Evolutionary conservation across 2,113 vertebrate genomes (phyloP).

Genomic region (Carettochelys insculpta): DNA sequence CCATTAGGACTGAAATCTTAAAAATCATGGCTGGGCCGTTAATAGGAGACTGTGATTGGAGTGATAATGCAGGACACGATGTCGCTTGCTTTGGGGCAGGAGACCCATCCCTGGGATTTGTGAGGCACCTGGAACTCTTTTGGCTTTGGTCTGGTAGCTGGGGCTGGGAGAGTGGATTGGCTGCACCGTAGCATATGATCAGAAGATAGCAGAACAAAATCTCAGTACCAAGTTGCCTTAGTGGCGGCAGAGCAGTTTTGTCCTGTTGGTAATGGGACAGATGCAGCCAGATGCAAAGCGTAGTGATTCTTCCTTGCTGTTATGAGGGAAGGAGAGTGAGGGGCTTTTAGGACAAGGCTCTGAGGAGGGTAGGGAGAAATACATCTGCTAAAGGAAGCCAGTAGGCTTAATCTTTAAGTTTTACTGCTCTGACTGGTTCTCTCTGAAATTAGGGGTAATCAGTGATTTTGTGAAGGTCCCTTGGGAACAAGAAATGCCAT

Average conservation of each 20-base stretch:
- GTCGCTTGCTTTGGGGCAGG: neutral
- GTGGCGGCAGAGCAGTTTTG: neutral
- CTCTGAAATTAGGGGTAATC: neutral
- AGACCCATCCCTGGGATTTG: neutral
- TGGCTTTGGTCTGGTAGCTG: neutral
- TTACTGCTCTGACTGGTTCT: neutral
- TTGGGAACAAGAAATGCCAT: neutral
- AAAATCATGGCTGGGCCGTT: slow-evolving; percentile 1
- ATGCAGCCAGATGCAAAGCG: neutral
- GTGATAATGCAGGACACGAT: neutral
- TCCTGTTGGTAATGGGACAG: neutral
- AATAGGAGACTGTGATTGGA: neutral
- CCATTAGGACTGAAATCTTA: slow-evolving; percentile 34
- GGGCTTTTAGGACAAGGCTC: neutral
- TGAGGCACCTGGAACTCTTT: neutral
- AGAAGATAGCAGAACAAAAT: neutral
- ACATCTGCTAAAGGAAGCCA: neutral
- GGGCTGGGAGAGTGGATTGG: neutral
- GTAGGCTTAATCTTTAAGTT: neutral
- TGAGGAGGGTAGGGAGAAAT: neutral
- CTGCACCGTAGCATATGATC: neutral
- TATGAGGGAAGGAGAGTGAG: neutral
- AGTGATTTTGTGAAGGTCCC: neutral
- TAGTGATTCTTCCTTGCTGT: neutral
- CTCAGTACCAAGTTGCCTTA: neutral